Base-by-base conservation (phyloP, 2,888 invertebrate genomes). In the Resseliella maxima region DNA sequence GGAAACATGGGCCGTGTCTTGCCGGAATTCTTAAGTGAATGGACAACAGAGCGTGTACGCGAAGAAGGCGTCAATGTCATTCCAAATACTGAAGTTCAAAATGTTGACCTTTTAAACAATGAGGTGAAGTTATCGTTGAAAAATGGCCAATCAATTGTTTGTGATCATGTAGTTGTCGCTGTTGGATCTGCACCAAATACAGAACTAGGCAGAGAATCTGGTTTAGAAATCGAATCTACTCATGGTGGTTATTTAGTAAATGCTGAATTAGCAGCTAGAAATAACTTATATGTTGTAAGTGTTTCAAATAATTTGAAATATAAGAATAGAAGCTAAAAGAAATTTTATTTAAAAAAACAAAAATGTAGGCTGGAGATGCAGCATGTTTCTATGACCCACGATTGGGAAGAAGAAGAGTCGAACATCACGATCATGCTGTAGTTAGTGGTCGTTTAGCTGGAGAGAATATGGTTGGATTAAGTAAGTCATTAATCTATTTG, bases 381-480 rank as follows among this genome's bases (percentile, higher is more conserved):
- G 96, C 97, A 24, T 96, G 97, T 90, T 99, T 97, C 92, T 97
- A 96, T 91, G 98, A 99, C 92, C 94, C 94, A 86, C 93, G 94
- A 90, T 92, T 98, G 87, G 98, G 98, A 3, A 93, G 98, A 87
- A 92, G 98, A 88, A 94, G 98, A 89, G 95, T 98, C n/a, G 97
- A 98, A 92, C 98, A 99, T 92, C 98, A 99, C 92, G 99, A 99
- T 92, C 97, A 99, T 92, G 99, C 99, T 18, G 97, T 98, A 85
- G 95, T 97, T 87, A 97, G 97, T 86, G 99, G 99, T 21, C 93
- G 98, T 88, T 92, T 98, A 89, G 99, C 99, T 86, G 99, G 99
- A 85, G 97, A 97, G 92, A 99, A 99, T 92, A 99, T 99, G 99
- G 95, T 96, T 24, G 98, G 96, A 86, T 94, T 94, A 87, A 92